These are phyloP conservation scores for Schizopygopsis pylzovi DNA, from an alignment of 2,797 vertebrate genomes.

Conservation along the genomic window DNA sequence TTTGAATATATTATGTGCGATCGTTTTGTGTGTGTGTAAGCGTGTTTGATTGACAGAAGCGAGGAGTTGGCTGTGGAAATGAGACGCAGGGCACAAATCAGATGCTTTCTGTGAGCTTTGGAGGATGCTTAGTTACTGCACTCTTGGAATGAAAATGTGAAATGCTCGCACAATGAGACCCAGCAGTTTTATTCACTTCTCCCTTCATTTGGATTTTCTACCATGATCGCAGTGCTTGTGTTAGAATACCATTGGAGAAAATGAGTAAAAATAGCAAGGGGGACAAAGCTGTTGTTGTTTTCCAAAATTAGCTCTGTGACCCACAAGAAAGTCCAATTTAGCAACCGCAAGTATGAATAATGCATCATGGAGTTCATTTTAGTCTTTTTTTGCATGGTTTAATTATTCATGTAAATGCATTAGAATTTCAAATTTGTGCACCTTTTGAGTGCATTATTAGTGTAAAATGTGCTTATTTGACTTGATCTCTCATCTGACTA, in stretches of 20 bases:
- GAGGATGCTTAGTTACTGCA: conserved; percentile 74
- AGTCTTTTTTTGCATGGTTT: conserved; percentile 62
- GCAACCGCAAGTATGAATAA: conserved; percentile 67
- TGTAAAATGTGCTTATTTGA: background rate
- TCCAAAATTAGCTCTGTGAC: conserved; percentile 59
- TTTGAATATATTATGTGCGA: conserved; percentile 66
- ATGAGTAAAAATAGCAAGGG: conserved; percentile 48
- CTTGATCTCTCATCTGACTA: conserved; percentile 1
- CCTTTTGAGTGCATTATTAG: conserved; percentile 30
- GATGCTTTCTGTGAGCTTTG: conserved; percentile 69
- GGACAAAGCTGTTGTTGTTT: conserved; percentile 46
- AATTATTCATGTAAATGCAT: conserved; percentile 59
- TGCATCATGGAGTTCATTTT: conserved; percentile 59
- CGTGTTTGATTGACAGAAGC: conserved; percentile 38
- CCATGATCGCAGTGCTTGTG: conserved; percentile 69
- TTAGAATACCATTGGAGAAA: conserved; percentile 55
- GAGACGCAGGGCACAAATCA: conserved; percentile 61
- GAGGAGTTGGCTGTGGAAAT: conserved; percentile 59
- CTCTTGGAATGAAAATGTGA: conserved; percentile 67
- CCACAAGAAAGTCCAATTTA: conserved; percentile 62
- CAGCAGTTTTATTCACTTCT: conserved; percentile 72
- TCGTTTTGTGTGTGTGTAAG: conserved; percentile 11
- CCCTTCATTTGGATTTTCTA: conserved; percentile 68
- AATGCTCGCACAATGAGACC: conserved; percentile 72
- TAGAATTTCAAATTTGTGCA: conserved; percentile 49